Conservation (phyloP, 2,888 invertebrate genomes). For the Pollenia griseotomentosa region DNA sequence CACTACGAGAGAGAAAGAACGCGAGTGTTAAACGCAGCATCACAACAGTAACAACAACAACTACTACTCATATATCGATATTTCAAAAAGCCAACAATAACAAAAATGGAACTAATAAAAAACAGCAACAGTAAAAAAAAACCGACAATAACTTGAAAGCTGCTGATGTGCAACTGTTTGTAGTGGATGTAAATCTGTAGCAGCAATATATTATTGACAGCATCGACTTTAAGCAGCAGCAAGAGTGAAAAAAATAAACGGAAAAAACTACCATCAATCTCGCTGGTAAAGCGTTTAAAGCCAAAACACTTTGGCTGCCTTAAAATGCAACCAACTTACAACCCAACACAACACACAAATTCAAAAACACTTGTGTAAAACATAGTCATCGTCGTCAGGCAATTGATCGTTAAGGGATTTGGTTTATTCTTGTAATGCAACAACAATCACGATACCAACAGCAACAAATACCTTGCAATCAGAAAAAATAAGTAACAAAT, state of each 20-base stretch:
- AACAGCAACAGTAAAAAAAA: not conserved
- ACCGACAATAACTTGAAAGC: conserved; percentile 36
- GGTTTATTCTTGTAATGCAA: conserved; percentile 33
- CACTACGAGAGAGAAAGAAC: not conserved
- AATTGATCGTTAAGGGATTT: conserved; percentile 61
- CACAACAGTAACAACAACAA: not conserved
- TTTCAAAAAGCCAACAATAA: conserved; percentile 3
- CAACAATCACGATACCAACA: not conserved
- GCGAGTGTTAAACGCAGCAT: too few species aligned
- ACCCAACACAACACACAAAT: conserved; percentile 7
- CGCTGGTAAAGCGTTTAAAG: conserved; percentile 68
- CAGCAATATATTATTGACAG: conserved; percentile 47
- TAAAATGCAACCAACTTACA: conserved; percentile 48
- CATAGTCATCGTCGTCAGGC: conserved; percentile 13
- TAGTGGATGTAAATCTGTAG: conserved; percentile 39
- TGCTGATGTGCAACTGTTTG: conserved; percentile 47
- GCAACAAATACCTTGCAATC: conserved; percentile 12
- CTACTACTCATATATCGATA: not conserved
- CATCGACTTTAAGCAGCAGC: conserved; percentile 39
- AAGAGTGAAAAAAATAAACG: conserved; percentile 31
- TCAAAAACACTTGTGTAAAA: conserved; percentile 16
- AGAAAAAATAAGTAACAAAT: conserved; percentile 4
- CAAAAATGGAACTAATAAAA: not conserved
- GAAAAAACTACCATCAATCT: conserved; percentile 66
- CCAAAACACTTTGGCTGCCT: conserved; percentile 62